Evolutionary conservation across 1,140 invertebrate species (phyloP).

Genomic region (Drosophila auraria): DNA sequence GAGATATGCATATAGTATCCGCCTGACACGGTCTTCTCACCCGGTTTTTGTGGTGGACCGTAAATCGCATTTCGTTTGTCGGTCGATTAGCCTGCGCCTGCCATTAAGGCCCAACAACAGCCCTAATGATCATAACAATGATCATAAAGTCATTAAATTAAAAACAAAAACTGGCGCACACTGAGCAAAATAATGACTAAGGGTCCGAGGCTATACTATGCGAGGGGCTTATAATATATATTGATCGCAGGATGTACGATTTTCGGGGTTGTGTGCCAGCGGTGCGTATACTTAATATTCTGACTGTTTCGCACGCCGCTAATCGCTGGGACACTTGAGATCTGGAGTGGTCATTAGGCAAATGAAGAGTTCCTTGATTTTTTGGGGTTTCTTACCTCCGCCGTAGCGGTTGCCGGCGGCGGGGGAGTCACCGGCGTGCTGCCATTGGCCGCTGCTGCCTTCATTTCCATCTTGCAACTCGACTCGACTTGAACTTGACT

Average conservation of each 20-base stretch:
- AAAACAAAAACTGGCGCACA: constrained; percentile 9
- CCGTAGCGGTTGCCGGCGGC: neutral
- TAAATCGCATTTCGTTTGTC: constrained; percentile 62
- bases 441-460: constrained; percentile 7
- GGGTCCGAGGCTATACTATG: neutral
- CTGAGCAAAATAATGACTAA: constrained; percentile 10
- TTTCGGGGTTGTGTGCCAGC: too few species aligned
- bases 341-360: constrained; percentile 24
- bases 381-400: constrained; percentile 6
- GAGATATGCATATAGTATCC: constrained; percentile 48
- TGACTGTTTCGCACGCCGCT: neutral
- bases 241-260: too few species aligned
- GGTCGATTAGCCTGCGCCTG: constrained; percentile 57
- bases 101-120: constrained; percentile 37
- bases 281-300: constrained; percentile 21
- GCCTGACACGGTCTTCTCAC: constrained; percentile 19
- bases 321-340: constrained; percentile 22
- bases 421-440: neutral
- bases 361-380: constrained; percentile 5
- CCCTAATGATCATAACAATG: constrained; percentile 48
- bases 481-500: constrained; percentile 1
- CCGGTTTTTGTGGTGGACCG: constrained; percentile 5
- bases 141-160: constrained; percentile 50
- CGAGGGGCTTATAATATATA: too few species aligned
- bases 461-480: constrained; percentile 8